Evolutionary conservation across 2,113 vertebrate species (phyloP).

Genomic region (Hemiscyllium ocellatum): DNA sequence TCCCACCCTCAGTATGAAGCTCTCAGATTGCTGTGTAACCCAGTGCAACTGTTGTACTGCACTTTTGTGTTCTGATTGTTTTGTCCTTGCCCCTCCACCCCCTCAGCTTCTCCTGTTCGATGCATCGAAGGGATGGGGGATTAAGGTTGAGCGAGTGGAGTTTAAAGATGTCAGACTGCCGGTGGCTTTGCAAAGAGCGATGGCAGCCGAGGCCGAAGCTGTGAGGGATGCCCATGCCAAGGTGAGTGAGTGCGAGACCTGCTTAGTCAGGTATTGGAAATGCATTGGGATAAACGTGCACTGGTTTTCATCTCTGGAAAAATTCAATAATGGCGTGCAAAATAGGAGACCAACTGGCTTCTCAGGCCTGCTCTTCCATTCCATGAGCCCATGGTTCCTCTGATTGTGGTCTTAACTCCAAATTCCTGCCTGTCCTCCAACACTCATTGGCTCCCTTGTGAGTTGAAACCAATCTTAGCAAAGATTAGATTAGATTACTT

Average conservation of each 20-base stretch:
- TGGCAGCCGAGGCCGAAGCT: constrained; percentile 54
- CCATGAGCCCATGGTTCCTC: too few relatives aligned
- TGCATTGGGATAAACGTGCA: neutral
- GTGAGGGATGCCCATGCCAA: constrained; percentile 51
- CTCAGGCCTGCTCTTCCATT: too few relatives aligned
- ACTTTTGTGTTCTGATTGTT: neutral
- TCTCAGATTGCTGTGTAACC: neutral
- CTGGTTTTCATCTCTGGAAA: neutral
- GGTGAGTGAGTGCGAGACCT: constrained; percentile 39
- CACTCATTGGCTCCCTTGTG: too few relatives aligned
- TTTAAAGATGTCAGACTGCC: constrained; percentile 52
- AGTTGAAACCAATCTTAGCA: too few relatives aligned
- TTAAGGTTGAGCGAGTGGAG: constrained; percentile 52
- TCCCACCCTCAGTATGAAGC: neutral
- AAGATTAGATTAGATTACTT: too few relatives aligned
- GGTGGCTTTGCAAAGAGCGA: constrained; percentile 48
- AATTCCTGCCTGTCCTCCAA: too few relatives aligned
- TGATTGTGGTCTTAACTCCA: too few relatives aligned
- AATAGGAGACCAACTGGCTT: neutral
- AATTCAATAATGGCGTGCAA: neutral
- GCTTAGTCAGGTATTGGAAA: neutral
- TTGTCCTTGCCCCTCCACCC: neutral
- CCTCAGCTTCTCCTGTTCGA: constrained; percentile 46
- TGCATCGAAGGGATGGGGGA: constrained; percentile 50
- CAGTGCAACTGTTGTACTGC: neutral